phyloP scores from a whole-genome alignment of 2,888 invertebrate genomes.

The Zootermopsis nevadensis region DNA sequence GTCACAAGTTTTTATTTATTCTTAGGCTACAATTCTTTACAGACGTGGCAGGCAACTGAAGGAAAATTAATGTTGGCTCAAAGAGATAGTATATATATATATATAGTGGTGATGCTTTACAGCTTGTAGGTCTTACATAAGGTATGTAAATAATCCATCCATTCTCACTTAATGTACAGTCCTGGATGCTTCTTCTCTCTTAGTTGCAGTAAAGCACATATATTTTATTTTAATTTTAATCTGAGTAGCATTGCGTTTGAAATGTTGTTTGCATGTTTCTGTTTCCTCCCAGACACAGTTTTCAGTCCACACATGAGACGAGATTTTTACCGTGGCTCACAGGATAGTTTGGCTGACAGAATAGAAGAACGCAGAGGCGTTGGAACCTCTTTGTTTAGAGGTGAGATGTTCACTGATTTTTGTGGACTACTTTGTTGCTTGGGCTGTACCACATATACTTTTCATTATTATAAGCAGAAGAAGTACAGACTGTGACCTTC shows the following conservation, averaged over 20 bases:
- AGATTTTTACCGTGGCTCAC: conserved; percentile 92
- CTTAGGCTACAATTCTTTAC: too few species aligned
- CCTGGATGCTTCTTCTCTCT: not conserved
- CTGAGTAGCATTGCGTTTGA: not conserved
- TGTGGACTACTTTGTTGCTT: not conserved
- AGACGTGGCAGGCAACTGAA: too few species aligned
- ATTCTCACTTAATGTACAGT: not conserved
- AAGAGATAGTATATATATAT: too few species aligned
- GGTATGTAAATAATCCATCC: not conserved
- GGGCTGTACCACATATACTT: not conserved
- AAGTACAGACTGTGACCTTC: too few species aligned
- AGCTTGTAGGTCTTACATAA: too few species aligned
- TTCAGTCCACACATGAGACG: conserved; percentile 74
- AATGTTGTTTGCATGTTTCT: conserved; percentile 36
- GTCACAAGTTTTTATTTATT: too few species aligned
- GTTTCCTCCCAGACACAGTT: conserved; percentile 52
- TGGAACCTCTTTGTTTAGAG: conserved; percentile 64
- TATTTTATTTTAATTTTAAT: conserved; percentile 27
- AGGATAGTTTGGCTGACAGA: conserved; percentile 82
- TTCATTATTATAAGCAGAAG: conserved; percentile 21
- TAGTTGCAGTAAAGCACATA: conserved; percentile 4
- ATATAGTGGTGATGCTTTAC: too few species aligned
- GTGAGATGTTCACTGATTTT: conserved; percentile 64
- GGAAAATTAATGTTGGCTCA: too few species aligned
- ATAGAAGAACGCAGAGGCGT: conserved; percentile 50